Base-by-base conservation (phyloP, 2,888 invertebrate species). In the Hypsopygia costalis region DNA sequence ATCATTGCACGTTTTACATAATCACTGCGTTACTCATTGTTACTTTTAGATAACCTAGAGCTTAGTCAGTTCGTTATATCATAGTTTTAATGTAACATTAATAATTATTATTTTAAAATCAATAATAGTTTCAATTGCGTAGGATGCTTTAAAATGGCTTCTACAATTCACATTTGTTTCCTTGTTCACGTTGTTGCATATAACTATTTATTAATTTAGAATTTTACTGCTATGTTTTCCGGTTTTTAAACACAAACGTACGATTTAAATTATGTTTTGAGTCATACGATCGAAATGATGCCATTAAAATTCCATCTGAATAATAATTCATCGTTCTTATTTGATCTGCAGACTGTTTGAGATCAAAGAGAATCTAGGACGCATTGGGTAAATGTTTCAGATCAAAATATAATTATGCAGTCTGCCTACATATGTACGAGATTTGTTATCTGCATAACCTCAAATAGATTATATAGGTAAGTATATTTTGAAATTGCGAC, bases 1-100 rank as follows among this genome's bases (percentile, higher is more conserved):
- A 50, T 44, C 44, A 41, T 32, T 35, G 40, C 36, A 16, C 40
- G 38, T 37, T 39, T 28, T 25, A 34, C 34, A 41, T 39, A 41
- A 43, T 31, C 9, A 33, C 33, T 36, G 40, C 33, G 54, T 66
- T 68, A 68, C 55, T 71, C 69, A 72, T 65, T 61, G 60, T 60
- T 65, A 47, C 59, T 59, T 53, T 60, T 58, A 67, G 67, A 74
- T 72, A 69, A 70, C 52, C 53, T 48, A 47, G 59, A 57, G 61
- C 61, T 68, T 70, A 68, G 51, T 62, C 66, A 60, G 56, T 7
- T 25, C 1, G 25, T 25, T 25, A 25, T 25, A 25, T 25, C 4
- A 16, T 16, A 16, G 16, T 16, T 16, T 16, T 16, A 3, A 16
- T 16, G 4, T 4, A 16, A 16, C 16, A 16, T 16, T 2, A 3